Base-by-base conservation (phyloP, 2,888 invertebrate genomes). In the Tineola bisselliella region DNA sequence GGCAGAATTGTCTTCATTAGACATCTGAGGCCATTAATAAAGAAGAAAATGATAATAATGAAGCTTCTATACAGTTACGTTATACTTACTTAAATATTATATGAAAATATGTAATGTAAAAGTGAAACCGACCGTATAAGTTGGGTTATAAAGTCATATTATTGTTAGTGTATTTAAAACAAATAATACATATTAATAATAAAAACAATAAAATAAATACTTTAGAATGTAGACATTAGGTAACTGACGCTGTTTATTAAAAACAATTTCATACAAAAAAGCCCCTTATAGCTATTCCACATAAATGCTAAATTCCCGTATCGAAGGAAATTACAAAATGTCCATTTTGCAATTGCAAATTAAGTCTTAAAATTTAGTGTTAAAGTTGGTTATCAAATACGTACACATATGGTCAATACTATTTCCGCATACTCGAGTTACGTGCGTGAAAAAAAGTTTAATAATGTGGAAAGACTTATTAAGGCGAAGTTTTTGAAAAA, bases 361-460 rank as follows among this genome's bases (percentile, higher is more conserved):
- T 54, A 54, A 25, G 10, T 1, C 17, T 54, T 54, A 54, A 17
- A 3, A 8, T 10, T n/a, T 18, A 6, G 54, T 5, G 1, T 54
- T 56, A 58, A 10, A 13, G 15, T 33, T 33, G 31, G 33, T n/a
- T 15, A 17, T 58, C n/a, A 31, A 12, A n/a, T 58, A 31, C 1
- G 13, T 13, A 4, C 6, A 19, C 33, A n/a, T 2, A 31, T 58
- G 31, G 58, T 54, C 54, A 54, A 17, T 54, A 58, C 31, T 18
- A 33, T 58, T 58, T 58, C 58, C 58, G 58, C 58, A 58, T 58
- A 13, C 58, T 33, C 58, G 33, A n/a, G 58, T 58, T 58, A 58
- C 58, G 58, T 33, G 33, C 66, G 66, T 66, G 66, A 65, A 68
- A 68, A 67, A 68, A 65, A 66, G 64, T 68, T 63, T 61, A 66